These are phyloP conservation scores for Chrysodeixis includens DNA, from an alignment of 2,888 invertebrate species.

Conservation along the genomic window DNA sequence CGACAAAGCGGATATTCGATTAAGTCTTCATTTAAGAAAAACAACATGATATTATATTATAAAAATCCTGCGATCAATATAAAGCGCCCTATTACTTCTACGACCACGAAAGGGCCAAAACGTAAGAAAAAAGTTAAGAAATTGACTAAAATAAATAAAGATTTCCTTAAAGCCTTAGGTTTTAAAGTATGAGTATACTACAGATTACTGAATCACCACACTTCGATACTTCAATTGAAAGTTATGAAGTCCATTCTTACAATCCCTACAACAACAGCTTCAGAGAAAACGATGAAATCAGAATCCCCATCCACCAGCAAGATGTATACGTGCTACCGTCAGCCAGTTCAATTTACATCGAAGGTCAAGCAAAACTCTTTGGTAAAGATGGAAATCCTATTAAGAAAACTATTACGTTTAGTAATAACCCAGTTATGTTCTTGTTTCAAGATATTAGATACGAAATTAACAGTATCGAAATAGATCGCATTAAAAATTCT, in stretches of 20 bases:
- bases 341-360: conserved; percentile 41
- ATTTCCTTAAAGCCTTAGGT: conserved; percentile 30
- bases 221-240: conserved; percentile 37
- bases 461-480: conserved; percentile 38
- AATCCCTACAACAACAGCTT: conserved; percentile 45
- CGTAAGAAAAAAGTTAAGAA: conserved; percentile 32
- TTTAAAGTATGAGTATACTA: conserved; percentile 42
- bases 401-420: conserved; percentile 15
- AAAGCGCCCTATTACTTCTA: background rate
- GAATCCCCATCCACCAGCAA: conserved; percentile 39
- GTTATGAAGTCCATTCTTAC: conserved; percentile 37
- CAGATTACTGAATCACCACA: conserved; percentile 27
- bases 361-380: conserved; percentile 16
- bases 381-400: conserved; percentile 16
- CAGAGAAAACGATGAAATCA: conserved; percentile 46
- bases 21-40: conserved; percentile 9
- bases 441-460: conserved; percentile 41
- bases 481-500: conserved; percentile 34
- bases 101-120: conserved; percentile 13
- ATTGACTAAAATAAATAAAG: conserved; percentile 37
- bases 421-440: conserved; percentile 29
- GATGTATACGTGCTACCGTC: conserved; percentile 29
- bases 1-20: background rate
- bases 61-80: conserved; percentile 3
- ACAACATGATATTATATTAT: conserved; percentile 9